Base-by-base conservation (phyloP, 2,888 invertebrate genomes). In the Poecilobothrus nobilitatus region DNA sequence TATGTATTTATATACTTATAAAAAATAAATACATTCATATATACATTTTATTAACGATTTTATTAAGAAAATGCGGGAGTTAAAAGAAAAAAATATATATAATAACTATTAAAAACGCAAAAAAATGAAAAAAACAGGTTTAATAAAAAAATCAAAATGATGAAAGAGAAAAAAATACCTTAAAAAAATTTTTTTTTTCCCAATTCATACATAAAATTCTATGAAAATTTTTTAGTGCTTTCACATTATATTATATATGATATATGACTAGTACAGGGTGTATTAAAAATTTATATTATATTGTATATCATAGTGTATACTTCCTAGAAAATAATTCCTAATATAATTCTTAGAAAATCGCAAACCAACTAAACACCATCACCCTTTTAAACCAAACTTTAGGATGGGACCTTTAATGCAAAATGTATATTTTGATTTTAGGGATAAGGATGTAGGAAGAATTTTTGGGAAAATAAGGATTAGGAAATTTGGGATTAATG, bases 41-140 rank as follows among this genome's bases (percentile, higher is more conserved):
- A 2, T 37, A 37, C 12, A 2, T 37, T 10, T 37, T 53, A 53
- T 12, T 12, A 53, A 53, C 15, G 53, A 53, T 71, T 72, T 72
- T 72, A 71, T 71, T 72, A 69, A 72, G 71, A 71, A 72, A 72
- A 72, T 72, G 72, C 72, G 72, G 72, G 72, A 72, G 72, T 72
- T 71, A 71, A 71, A 71, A 71, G 72, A 70, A 72, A 71, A 69
- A 71, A 72, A 69, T 71, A 37, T 7, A 37, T 4, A 27, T 4
- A 4, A 27, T 12, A 41, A 41, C 15, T 41, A 15, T 41, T 12
- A 41, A 41, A 15, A 41, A 41, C 9, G 9, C 41, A 41, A 41
- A 41, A 41, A 41, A 18, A 53, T 18, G 6, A 18, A 53, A 12
- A 53, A 53, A 53, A 53, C 53, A 71, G 70, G 71, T 72, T 71